Base-by-base conservation (phyloP, 2,113 vertebrate species). In the Apteryx owenii region DNA sequence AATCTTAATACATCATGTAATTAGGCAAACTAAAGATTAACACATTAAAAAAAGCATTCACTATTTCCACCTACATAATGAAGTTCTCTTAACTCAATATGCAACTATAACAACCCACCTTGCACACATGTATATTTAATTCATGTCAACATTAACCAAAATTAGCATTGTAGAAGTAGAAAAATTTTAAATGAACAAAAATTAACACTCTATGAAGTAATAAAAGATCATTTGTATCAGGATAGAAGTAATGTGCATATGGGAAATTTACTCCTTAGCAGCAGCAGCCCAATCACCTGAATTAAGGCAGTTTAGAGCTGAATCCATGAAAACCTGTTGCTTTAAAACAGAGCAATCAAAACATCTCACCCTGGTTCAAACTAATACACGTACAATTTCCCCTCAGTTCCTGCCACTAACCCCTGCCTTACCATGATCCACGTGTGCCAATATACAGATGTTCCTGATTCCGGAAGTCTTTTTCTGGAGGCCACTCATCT, bases 361-460 rank as follows among this genome's bases (percentile, higher is more conserved):
- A 4, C 2, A 8, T 1, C 18, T 15, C 29, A 1, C 18, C 18
- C 2, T 0, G 53, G 2, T 1, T 16, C 12, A 6, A 15, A 26
- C 36, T 2, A 16, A 53, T 7, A n/a, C 19, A 29, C 12, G 7
- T 5, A 1, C 11, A 5, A 1, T 1, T 7, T 7, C 9, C 36
- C 36, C 19, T 40, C 40, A 54, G 13, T 8, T 36, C 29, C 46
- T 13, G 33, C 19, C 62, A 15, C 33, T 1, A 62, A 15, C 48
- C 1, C 12, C n/a, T 4, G 22, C 9, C 99, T 98, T 94, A 99
- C 99, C 99, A 5, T 99, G 99, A 94, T 99, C 99, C 42, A 99
- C 99, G 8, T 99, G 99, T 21, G 99, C 99, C 80, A 99, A 93
- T 7, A 99, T 99, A 64, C 99, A 99, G 70, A 99, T 98, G 73